A percentile compares a stretch with the other conserved stretches of the same genome.
These are phyloP conservation scores for Scaptomyza tumidula DNA, from an alignment of 2,888 invertebrate genomes.

Conservation along the genomic window DNA sequence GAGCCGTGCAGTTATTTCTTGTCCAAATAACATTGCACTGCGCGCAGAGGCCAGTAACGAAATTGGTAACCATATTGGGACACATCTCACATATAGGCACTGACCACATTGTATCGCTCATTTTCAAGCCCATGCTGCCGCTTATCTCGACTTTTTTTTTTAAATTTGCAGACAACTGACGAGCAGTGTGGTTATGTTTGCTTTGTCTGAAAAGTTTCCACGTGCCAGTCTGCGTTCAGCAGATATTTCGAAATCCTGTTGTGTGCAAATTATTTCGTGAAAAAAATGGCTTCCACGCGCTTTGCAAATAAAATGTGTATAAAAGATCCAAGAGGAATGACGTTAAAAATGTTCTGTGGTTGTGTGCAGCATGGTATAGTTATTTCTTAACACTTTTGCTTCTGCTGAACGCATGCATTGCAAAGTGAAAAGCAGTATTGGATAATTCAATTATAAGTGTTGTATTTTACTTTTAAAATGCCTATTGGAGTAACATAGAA, in stretches of 20 bases:
- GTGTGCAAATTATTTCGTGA: background rate
- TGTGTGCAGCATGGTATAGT: background rate
- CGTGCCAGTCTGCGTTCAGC: background rate
- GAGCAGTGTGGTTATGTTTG: background rate
- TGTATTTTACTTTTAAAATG: background rate
- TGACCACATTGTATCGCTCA: background rate
- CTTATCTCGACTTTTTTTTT: background rate
- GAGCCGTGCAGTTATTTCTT: rapidly evolving
- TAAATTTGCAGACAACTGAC: no score
- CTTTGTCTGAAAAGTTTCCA: background rate
- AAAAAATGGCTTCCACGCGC: background rate
- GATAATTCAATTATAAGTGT: background rate
- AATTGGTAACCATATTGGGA: background rate
- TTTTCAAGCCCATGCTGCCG: background rate
- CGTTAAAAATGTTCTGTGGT: background rate
- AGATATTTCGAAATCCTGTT: background rate
- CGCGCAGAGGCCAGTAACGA: background rate
- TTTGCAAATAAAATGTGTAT: background rate
- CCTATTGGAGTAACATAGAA: background rate
- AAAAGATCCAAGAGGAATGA: background rate
- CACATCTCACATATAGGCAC: background rate
- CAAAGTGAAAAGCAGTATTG: background rate
- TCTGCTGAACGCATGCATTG: background rate
- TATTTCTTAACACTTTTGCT: background rate
- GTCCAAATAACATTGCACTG: background rate